phyloP scores from a whole-genome alignment of 2,113 vertebrate genomes.

The Ailuropoda melanoleuca region DNA sequence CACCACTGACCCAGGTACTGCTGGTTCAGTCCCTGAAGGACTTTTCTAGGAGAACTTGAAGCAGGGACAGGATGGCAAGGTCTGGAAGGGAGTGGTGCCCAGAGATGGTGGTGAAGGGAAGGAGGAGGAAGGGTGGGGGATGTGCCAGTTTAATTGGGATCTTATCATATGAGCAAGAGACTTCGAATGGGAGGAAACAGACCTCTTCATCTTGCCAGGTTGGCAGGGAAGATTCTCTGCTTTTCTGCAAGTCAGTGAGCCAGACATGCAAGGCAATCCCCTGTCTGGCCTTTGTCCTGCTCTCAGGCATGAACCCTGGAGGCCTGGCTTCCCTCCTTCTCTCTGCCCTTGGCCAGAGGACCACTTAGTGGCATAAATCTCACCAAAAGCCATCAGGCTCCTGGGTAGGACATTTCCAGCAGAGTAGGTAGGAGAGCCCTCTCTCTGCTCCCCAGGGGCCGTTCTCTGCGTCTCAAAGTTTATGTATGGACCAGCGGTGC shows the following conservation, averaged over 20 bases:
- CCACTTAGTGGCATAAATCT: not conserved
- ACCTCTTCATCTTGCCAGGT: not conserved
- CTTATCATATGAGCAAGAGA: not conserved
- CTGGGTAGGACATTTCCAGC: not conserved
- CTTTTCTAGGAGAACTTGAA: conserved; percentile 65
- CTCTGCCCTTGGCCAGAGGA: not conserved
- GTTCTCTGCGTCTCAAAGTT: not conserved
- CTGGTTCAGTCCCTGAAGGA: conserved; percentile 56
- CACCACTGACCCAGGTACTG: conserved; percentile 65
- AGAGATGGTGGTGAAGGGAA: not conserved
- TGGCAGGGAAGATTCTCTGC: not conserved
- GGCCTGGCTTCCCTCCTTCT: not conserved
- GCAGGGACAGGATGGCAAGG: not conserved
- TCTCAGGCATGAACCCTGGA: not conserved
- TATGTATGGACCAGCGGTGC: not conserved
- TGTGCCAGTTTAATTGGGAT: not conserved
- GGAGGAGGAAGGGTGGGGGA: not conserved
- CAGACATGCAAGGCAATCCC: not conserved
- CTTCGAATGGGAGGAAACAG: not conserved
- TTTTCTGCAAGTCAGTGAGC: not conserved
- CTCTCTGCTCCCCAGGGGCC: not conserved
- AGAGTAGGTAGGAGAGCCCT: not conserved
- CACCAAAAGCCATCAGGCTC: not conserved
- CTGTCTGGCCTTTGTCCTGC: not conserved
- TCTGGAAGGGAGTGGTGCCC: not conserved